A percentile compares a stretch with the other conserved stretches of the same genome.
These are phyloP conservation scores for Branchipolynoe longqiensis DNA, from an alignment of 2,888 invertebrate species.

Conservation along the genomic window DNA sequence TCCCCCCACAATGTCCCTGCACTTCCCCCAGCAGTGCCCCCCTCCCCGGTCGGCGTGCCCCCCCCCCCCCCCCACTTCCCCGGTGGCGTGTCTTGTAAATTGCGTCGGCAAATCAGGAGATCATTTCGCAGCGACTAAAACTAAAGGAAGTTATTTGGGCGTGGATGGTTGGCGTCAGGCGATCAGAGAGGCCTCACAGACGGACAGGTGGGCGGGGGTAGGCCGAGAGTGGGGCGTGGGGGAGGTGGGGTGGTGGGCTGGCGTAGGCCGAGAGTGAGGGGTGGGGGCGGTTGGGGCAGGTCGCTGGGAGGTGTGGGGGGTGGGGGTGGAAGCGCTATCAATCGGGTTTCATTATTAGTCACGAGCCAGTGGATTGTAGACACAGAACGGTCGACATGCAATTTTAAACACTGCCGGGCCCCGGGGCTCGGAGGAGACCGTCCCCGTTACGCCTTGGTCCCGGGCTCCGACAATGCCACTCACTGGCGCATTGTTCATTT, in stretches of 20 bases:
- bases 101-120: constrained; percentile 10
- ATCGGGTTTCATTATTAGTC: constrained; percentile 44
- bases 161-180: constrained; percentile 39
- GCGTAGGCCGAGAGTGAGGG: neutral
- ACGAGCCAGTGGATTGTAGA: neutral
- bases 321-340: neutral
- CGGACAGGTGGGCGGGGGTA: neutral
- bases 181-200: too few species aligned
- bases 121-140: constrained; percentile 38
- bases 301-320: neutral
- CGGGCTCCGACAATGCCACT: constrained; percentile 10
- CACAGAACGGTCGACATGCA: constrained; percentile 37
- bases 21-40: too few species aligned
- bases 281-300: neutral
- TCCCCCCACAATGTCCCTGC: too few species aligned
- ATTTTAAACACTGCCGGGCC: constrained; percentile 27
- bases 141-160: constrained; percentile 35
- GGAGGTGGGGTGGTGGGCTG: neutral
- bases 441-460: neutral
- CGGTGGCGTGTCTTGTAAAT: too few species aligned
- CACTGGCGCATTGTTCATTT: constrained; percentile 34
- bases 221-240: neutral
- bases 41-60: too few species aligned
- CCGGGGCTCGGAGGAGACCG: neutral
- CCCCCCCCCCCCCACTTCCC: neutral